Percentiles rank a stretch among this genome's conserved stretches.
phyloP scores from a whole-genome alignment of 1,140 invertebrate species.

The Pantala flavescens region DNA sequence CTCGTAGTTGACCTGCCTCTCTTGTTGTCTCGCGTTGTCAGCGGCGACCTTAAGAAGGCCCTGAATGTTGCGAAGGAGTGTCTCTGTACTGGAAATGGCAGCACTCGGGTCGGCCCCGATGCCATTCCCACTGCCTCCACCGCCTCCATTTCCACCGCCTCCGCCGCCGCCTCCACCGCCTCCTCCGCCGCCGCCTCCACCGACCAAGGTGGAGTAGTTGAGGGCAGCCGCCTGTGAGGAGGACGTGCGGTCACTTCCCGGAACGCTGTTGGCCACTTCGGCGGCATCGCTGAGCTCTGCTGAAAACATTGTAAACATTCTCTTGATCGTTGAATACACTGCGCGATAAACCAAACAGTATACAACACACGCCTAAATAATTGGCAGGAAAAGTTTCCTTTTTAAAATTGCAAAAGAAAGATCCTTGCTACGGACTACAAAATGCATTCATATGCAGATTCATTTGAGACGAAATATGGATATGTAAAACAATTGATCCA shows the following conservation, averaged over 20 bases:
- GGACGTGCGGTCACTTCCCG: conserved; percentile 42
- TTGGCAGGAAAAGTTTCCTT: too few relatives aligned
- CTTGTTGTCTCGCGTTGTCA: conserved; percentile 89
- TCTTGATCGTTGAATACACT: too few relatives aligned
- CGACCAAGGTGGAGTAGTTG: conserved; percentile 52
- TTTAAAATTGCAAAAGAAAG: too few relatives aligned
- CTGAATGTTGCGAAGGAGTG: conserved; percentile 86
- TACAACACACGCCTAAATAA: too few relatives aligned
- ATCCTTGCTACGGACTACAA: too few relatives aligned
- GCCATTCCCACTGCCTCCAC: conserved; percentile 35
- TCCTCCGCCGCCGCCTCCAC: conserved; percentile 25
- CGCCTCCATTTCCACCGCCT: conserved; percentile 28
- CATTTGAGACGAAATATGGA: too few relatives aligned
- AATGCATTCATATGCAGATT: too few relatives aligned
- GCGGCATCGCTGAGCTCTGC: conserved; percentile 52
- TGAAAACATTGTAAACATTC: too few relatives aligned
- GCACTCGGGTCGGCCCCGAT: conserved; percentile 39
- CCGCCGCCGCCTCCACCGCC: conserved; percentile 37
- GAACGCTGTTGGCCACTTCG: conserved; percentile 21
- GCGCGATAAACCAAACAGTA: too few relatives aligned
- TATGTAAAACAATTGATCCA: too few relatives aligned
- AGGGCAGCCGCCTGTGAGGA: conserved; percentile 50
- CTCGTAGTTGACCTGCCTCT: conserved; percentile 89
- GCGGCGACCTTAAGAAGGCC: conserved; percentile 88
- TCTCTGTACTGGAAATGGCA: conserved; percentile 73